These are phyloP conservation scores for Blastobasis lacticolella DNA, from an alignment of 2,888 invertebrate genomes.

Conservation along the genomic window DNA sequence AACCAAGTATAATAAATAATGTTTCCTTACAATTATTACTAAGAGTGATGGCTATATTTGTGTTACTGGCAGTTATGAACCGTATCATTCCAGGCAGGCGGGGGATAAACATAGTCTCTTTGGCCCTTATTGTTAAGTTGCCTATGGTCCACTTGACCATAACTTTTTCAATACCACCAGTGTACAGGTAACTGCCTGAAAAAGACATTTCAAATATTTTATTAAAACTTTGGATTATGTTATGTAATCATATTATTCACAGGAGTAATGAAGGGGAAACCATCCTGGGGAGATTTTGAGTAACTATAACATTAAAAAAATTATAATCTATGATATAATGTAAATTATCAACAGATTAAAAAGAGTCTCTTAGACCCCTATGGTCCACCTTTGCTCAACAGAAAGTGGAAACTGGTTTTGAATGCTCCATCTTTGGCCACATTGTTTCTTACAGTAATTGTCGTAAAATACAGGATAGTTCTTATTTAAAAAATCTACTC, in stretches of 20 bases:
- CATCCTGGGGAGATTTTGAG: not conserved
- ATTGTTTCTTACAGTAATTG: too few relatives aligned
- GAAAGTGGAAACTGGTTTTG: too few relatives aligned
- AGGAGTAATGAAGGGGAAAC: not conserved
- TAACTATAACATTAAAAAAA: too few relatives aligned
- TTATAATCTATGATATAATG: too few relatives aligned
- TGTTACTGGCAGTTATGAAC: constrained; percentile 45
- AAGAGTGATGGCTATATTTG: constrained; percentile 50
- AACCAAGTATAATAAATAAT: too few relatives aligned
- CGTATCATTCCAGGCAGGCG: constrained; percentile 57
- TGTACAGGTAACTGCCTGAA: constrained; percentile 55
- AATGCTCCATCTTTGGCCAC: too few relatives aligned
- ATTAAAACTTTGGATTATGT: constrained; percentile 4
- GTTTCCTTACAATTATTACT: constrained; percentile 61
- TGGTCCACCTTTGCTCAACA: too few relatives aligned
- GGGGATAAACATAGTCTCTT: constrained; percentile 55
- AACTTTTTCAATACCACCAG: constrained; percentile 65
- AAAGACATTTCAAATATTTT: constrained; percentile 34
- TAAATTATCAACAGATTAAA: not conserved
- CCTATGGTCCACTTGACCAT: constrained; percentile 63
- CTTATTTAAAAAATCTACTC: too few relatives aligned
- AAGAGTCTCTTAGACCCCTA: too few relatives aligned
- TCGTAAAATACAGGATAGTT: too few relatives aligned
- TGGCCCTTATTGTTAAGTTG: constrained; percentile 38
- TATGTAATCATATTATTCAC: not conserved